Base-by-base conservation (phyloP, 2,888 invertebrate species). In the Pterostichus niger region DNA sequence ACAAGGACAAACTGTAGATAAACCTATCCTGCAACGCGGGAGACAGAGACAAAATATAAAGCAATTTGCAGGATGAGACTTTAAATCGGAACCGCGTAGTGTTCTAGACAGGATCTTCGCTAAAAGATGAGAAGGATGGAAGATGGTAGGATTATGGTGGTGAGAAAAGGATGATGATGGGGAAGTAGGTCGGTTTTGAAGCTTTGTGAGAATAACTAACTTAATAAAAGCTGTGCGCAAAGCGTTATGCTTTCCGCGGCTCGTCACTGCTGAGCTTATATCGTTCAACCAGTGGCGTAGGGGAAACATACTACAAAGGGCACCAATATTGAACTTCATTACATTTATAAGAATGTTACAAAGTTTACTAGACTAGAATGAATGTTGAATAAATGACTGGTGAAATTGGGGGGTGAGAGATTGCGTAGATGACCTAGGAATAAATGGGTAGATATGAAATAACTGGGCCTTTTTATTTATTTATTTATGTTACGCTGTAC, bases 51-150 rank as follows among this genome's bases (percentile, higher is more conserved):
- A 17, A 9, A 44, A 44, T 52, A 80, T 80, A 68, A 68, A 80
- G 80, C 80, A 80, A 80, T 80, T 80, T 80, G 80, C 80, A 80
- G 80, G 68, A 80, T 80, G 80, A 80, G 68, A 80, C 80, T 80
- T 80, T 80, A 80, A 80, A 80, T 35, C 80, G 52, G 59, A 44
- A 49, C 40, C 59, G 44, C 46, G 24, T 5, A 40, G 64, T 64
- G 54, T 54, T 52, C 6, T 24, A 31, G 24, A 11, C 59, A 10
- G 40, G 64, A 13, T 64, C 40, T 9, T 5, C 40, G 33, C 7
- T 13, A 13, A 10, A 40, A 17, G 68, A 40, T 10, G 17, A 71
- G 10, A 40, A 71, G 24, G 68, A 71, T 40, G 9, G 10, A 17
- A 71, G 46, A 71, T 71, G 24, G 13, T 40, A 44, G 15, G 44